phyloP scores from a whole-genome alignment of 2,888 invertebrate species.

The Graphium colonna region DNA sequence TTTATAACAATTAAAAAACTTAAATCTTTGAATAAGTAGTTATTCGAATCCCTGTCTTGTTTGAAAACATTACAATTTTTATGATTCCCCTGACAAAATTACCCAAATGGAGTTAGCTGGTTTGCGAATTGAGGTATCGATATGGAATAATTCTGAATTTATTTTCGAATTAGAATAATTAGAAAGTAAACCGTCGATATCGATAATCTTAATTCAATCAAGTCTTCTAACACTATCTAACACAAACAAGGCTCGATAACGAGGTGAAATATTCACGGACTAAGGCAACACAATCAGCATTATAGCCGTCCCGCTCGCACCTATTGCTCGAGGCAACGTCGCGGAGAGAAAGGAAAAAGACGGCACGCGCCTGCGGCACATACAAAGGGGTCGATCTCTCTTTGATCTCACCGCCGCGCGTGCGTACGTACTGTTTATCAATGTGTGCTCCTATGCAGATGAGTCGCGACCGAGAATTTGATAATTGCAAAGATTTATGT shows the following conservation, averaged over 20 bases:
- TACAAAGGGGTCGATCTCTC: slow-evolving; percentile 75
- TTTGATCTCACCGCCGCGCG: slow-evolving; percentile 77
- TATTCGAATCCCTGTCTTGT: too few species aligned
- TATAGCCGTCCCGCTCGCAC: slow-evolving; percentile 59
- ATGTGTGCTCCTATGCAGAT: slow-evolving; percentile 72
- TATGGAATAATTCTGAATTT: background rate
- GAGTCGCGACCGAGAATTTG: slow-evolving; percentile 71
- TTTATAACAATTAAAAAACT: too few species aligned
- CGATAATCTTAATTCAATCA: slow-evolving; percentile 49
- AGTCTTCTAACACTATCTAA: slow-evolving; percentile 59
- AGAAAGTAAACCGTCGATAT: slow-evolving; percentile 45
- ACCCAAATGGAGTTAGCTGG: too few species aligned
- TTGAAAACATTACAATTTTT: too few species aligned
- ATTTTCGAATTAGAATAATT: background rate
- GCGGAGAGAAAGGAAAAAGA: slow-evolving; percentile 66
- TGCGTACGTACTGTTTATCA: slow-evolving; percentile 57
- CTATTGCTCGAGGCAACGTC: slow-evolving; percentile 42
- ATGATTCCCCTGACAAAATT: too few species aligned
- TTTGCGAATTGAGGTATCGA: too few species aligned
- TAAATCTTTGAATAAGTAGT: too few species aligned
- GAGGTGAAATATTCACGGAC: slow-evolving; percentile 80
- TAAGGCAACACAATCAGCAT: slow-evolving; percentile 69
- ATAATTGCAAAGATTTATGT: slow-evolving; percentile 78
- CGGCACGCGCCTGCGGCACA: slow-evolving; percentile 71
- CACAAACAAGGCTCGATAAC: slow-evolving; percentile 80